phyloP scores from a whole-genome alignment of 2,113 vertebrate species.

The Micronycteris hirsuta region DNA sequence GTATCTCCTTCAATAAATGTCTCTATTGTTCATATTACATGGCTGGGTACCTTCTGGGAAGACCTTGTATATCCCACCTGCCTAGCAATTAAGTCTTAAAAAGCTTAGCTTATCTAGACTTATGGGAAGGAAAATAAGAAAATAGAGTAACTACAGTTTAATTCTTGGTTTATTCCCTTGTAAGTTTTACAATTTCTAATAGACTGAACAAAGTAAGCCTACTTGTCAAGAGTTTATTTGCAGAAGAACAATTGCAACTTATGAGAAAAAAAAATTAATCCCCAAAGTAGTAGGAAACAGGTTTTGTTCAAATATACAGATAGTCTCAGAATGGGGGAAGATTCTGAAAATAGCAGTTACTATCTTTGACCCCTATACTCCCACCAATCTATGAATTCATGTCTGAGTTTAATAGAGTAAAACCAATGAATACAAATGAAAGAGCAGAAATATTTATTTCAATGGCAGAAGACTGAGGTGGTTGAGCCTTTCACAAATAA shows the following conservation, averaged over 20 bases:
- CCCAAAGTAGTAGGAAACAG: neutral
- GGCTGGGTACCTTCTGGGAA: too few relatives aligned
- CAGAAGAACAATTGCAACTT: neutral
- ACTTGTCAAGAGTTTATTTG: neutral
- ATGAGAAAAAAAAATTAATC: neutral
- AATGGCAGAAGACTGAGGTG: neutral
- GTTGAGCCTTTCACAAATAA: neutral
- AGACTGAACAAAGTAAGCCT: neutral
- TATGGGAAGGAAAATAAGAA: neutral
- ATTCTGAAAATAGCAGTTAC: neutral
- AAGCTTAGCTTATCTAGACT: neutral
- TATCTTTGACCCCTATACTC: neutral
- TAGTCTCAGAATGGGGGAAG: neutral
- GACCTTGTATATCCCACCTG: neutral
- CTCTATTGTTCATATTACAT: too few relatives aligned
- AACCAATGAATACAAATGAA: neutral
- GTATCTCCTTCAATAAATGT: too few relatives aligned
- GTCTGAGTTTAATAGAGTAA: neutral
- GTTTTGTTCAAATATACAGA: neutral
- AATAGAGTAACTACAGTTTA: neutral
- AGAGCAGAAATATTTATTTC: neutral
- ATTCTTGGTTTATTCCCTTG: neutral
- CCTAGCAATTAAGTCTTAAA: slow-evolving; percentile 12
- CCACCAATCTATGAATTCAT: neutral
- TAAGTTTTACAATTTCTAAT: neutral